phyloP scores from a whole-genome alignment of 92 coral and sea anemone genomes.

The Phenganax subtilis region DNA sequence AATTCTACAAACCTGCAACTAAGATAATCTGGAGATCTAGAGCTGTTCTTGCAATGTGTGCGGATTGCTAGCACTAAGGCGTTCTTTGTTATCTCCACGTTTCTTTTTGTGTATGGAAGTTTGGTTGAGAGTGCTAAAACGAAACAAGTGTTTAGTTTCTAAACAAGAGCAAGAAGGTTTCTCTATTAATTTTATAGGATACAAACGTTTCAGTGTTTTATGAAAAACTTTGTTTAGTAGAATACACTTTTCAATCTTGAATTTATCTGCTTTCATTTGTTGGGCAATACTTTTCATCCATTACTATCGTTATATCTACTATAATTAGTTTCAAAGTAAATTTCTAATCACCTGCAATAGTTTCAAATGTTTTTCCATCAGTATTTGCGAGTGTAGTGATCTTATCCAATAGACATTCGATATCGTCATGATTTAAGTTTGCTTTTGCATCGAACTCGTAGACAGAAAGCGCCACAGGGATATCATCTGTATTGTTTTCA shows the following conservation, averaged over 20 bases:
- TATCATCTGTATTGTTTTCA: slow-evolving; percentile 57
- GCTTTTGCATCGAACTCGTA: slow-evolving; percentile 96
- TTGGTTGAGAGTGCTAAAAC: slow-evolving; percentile 75
- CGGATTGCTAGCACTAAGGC: slow-evolving; percentile 78
- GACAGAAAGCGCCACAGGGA: slow-evolving; percentile 57
- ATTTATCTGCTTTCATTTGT: background rate
- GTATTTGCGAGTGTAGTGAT: slow-evolving; percentile 60
- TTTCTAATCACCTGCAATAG: slow-evolving; percentile 71
- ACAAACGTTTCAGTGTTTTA: background rate
- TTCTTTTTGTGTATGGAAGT: slow-evolving; percentile 59
- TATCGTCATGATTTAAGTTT: slow-evolving; percentile 66
- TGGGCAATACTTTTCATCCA: background rate
- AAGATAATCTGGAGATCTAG: slow-evolving; percentile 44
- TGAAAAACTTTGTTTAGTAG: too few relatives aligned
- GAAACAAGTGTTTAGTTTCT: background rate
- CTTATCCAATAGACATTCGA: slow-evolving; percentile 65
- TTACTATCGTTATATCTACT: background rate
- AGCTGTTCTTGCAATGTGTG: slow-evolving; percentile 56
- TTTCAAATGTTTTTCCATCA: slow-evolving; percentile 81
- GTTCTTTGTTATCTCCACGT: slow-evolving; percentile 67
- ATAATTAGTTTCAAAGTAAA: background rate
- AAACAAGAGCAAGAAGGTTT: too few relatives aligned
- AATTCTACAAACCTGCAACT: slow-evolving; percentile 62
- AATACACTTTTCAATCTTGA: background rate
- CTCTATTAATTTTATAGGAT: background rate